These are phyloP conservation scores for Ficedula albicollis DNA, from an alignment of 2,797 vertebrate species.

Conservation along the genomic window DNA sequence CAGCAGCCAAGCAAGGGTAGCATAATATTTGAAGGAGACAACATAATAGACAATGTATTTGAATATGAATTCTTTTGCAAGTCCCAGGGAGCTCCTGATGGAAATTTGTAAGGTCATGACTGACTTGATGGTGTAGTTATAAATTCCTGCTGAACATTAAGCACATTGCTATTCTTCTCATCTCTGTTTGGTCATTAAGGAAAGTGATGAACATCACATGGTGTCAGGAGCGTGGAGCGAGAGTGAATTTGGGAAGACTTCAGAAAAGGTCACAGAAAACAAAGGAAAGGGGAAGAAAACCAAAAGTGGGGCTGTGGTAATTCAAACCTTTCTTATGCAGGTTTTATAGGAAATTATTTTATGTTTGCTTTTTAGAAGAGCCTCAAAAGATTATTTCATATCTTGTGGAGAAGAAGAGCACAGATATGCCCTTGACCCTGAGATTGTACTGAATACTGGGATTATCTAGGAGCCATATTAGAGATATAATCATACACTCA, in stretches of 20 bases:
- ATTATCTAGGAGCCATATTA: neutral
- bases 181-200: conserved; percentile 47
- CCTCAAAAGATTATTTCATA: neutral
- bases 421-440: neutral
- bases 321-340: neutral
- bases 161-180: conserved; percentile 47
- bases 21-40: conserved; percentile 32
- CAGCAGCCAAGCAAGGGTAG: neutral
- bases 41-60: neutral
- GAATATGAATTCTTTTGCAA: neutral
- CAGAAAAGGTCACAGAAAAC: conserved; percentile 52
- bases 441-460: neutral
- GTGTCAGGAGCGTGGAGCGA: neutral
- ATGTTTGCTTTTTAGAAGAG: neutral
- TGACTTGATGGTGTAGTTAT: conserved; percentile 58
- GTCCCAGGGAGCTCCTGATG: neutral
- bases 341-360: neutral
- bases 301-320: neutral
- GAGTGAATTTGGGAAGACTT: conserved; percentile 23
- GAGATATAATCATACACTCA: neutral
- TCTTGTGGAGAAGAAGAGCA: neutral
- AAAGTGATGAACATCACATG: neutral
- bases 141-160: conserved; percentile 50
- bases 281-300: conserved; percentile 11
- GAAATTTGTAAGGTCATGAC: conserved; percentile 51